Base-by-base conservation (phyloP, 2,888 invertebrate species). In the Epinotia brunnichana region DNA sequence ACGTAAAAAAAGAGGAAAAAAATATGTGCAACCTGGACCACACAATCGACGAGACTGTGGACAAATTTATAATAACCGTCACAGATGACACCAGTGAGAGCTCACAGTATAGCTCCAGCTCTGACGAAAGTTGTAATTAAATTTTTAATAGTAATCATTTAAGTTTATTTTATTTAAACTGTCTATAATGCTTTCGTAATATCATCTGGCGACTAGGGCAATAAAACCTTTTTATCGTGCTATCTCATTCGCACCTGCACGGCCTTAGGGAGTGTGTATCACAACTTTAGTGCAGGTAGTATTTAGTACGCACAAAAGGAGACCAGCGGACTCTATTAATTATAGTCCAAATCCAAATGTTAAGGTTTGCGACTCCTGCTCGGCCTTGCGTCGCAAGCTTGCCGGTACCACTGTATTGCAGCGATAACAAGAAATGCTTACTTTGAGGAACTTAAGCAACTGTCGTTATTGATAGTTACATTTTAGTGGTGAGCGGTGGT, bases 1-100 rank as follows among this genome's bases (percentile, higher is more conserved):
- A 44, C 24, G 17, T 62, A 21, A 62, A 62, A 62, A 41, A 62
- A 19, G 61, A 62, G 21, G 24, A 48, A 62, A 21, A 48, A 62
- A 15, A 24, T 24, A 62, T 62, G 48, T 62, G 41, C 5, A 13
- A 44, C 7, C 44, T 44, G 0, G 61, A 62, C n/a, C 13, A 44
- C 48, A 21, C 21, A 21, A 62, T 62, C 0, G 61, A 62, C 11
- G 21, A 44, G 15, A 44, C 44, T 7, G 4, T 19, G n/a, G 44
- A 62, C n/a, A 19, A 41, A 62, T 62, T 62, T 62, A 24, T 62
- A 9, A 62, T 62, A 39, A 39, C 35, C 44, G 44, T 44, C 41
- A 41, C 61, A 62, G 61, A 59, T 3, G 24, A 24, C 24, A 24
- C 24, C 24, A 24, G 24, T 24, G 24, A 24, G 24, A 39, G 17